Evolutionary conservation across 2,113 vertebrate species (phyloP), one percentile per base, ranked within the genome.

Genomic region (Rhipidura dahli): DNA sequence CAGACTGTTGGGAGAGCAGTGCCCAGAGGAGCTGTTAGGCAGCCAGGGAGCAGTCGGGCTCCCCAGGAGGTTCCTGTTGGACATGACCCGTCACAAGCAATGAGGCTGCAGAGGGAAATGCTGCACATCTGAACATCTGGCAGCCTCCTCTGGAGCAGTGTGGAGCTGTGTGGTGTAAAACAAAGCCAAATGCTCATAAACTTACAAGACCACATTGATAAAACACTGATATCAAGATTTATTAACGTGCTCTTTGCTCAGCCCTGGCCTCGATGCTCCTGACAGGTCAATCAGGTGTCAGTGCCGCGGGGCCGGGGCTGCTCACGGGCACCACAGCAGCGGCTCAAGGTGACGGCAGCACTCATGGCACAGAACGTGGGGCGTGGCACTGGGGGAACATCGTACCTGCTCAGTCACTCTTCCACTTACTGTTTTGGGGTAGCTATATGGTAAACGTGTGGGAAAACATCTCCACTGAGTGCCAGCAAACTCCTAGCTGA

Each of bases 101-200:
- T 94, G 92, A 94, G 91, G 86, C 85, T 91, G 94, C 80, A 70
- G 75, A 92, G 94, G 87, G 93, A 90, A 97, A 94, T 56, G 79
- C 57, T 78, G 86, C 93, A 95, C 97, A 97, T 97, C 57, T 78
- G 86, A 91, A 95, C 97, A 97, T 97, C 96, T 98, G 97, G 97
- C 83, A 87, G 93, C 93, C 93, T 61, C 61, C 80, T 91, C 83
- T 11, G 39, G 60, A 88, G 66, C 60, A 18, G 22, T 0, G 9
- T 50, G 66, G 72, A 66, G 91, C 66, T 94, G 83, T 87, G 96
- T 96, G 94, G 57, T 90, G 91, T 79, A 94, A 93, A 94, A 93
- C 54, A 80, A 87, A 96, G 87, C 86, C 87, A 96, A 97, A 89
- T 93, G 91, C 84, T 90, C 35, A 12, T 95, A 87, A 85, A 80